Conservation (phyloP, 2,113 vertebrate species). For the Rhinoderma darwinii region DNA sequence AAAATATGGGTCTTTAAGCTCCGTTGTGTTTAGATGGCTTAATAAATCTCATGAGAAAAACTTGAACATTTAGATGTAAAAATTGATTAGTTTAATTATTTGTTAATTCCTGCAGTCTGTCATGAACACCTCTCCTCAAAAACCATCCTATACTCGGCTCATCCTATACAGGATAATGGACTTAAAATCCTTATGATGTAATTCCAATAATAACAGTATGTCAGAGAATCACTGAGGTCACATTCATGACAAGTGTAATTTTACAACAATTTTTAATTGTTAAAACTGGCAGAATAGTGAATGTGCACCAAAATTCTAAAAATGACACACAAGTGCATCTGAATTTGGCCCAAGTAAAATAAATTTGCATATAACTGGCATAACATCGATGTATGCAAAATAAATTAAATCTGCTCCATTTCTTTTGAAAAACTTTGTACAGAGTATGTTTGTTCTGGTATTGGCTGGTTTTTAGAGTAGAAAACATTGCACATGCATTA, state of each 20-base stretch:
- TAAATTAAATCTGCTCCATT: no score
- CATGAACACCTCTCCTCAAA: neutral
- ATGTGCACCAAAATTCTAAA: neutral
- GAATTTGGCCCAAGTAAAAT: neutral
- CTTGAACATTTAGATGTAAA: neutral
- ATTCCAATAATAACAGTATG: no score
- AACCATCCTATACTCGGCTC: neutral
- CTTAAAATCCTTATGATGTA: neutral
- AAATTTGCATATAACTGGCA: neutral
- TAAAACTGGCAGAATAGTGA: neutral
- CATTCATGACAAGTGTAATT: neutral
- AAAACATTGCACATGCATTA: no score
- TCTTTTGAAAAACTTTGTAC: no score
- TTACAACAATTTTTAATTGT: neutral
- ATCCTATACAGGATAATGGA: neutral
- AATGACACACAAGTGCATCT: neutral
- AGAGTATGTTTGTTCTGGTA: no score
- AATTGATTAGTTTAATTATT: neutral
- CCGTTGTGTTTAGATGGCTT: slow-evolving; percentile 34
- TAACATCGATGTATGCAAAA: no score
- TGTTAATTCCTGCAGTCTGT: neutral
- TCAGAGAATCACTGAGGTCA: no score
- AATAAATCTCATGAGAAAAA: slow-evolving; percentile 41
- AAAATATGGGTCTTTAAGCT: slow-evolving; percentile 35
- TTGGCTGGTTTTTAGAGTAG: no score